These are phyloP conservation scores for Acromyrmex echinatior DNA, from an alignment of 1,140 invertebrate genomes.

Conservation along the genomic window DNA sequence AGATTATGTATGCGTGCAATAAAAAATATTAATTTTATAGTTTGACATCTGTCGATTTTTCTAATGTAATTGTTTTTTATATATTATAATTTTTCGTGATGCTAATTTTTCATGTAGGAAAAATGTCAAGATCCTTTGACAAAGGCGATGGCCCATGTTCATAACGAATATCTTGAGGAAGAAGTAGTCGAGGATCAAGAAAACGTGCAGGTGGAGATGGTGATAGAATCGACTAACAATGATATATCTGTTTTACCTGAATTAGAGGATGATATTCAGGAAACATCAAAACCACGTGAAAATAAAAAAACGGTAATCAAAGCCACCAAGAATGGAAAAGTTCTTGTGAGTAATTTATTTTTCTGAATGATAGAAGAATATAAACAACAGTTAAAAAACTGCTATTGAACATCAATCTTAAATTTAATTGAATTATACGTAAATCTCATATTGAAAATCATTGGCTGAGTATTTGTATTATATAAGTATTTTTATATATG, in stretches of 20 bases:
- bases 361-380: not conserved
- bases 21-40: not conserved
- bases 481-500: not conserved
- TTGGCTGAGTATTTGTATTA: not conserved
- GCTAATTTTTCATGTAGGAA: slow-evolving; percentile 44
- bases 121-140: slow-evolving; percentile 77
- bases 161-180: slow-evolving; percentile 79
- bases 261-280: slow-evolving; percentile 57
- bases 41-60: not conserved
- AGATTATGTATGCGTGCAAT: not conserved
- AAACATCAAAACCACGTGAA: slow-evolving; percentile 49
- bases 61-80: too few relatives aligned
- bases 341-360: not conserved
- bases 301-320: slow-evolving; percentile 26
- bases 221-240: slow-evolving; percentile 70
- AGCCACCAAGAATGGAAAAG: slow-evolving; percentile 30
- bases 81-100: slow-evolving; percentile 7
- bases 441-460: not conserved
- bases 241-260: slow-evolving; percentile 56
- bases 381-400: not conserved
- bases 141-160: slow-evolving; percentile 82
- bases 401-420: slow-evolving; percentile 1
- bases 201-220: slow-evolving; percentile 80
- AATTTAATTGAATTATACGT: not conserved
- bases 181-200: slow-evolving; percentile 68